These are phyloP conservation scores for Podarcis muralis DNA, from an alignment of 2,113 vertebrate species.

Conservation along the genomic window DNA sequence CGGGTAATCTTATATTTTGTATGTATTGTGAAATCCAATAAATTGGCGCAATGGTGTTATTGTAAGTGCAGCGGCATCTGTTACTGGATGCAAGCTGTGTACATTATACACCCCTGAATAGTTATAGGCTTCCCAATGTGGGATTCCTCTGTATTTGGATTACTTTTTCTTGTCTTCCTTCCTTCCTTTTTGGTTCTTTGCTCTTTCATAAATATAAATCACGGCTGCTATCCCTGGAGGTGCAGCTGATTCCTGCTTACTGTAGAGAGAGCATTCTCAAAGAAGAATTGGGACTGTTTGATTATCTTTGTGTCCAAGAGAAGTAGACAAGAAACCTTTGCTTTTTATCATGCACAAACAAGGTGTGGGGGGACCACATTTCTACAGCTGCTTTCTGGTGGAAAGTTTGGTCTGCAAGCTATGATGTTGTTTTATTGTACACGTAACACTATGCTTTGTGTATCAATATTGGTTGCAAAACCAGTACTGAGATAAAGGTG, in stretches of 20 bases:
- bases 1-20: conserved; percentile 3
- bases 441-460: background rate
- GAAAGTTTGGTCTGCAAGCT: background rate
- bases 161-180: background rate
- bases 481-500: no score
- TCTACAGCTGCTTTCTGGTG: background rate
- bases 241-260: background rate
- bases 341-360: background rate
- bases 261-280: background rate
- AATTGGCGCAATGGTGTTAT: conserved; percentile 10
- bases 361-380: background rate
- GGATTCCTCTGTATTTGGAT: background rate
- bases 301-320: background rate
- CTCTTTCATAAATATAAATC: background rate
- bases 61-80: background rate
- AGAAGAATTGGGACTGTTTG: background rate
- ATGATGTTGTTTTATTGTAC: background rate
- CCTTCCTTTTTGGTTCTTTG: background rate
- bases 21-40: conserved; percentile 1
- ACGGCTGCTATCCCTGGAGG: background rate
- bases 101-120: conserved; percentile 3
- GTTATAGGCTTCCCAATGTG: conserved; percentile 1
- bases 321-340: background rate
- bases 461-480: background rate
- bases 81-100: conserved; percentile 4